These are phyloP conservation scores for Thamnophis elegans DNA, from an alignment of 2,797 vertebrate genomes.

Conservation along the genomic window DNA sequence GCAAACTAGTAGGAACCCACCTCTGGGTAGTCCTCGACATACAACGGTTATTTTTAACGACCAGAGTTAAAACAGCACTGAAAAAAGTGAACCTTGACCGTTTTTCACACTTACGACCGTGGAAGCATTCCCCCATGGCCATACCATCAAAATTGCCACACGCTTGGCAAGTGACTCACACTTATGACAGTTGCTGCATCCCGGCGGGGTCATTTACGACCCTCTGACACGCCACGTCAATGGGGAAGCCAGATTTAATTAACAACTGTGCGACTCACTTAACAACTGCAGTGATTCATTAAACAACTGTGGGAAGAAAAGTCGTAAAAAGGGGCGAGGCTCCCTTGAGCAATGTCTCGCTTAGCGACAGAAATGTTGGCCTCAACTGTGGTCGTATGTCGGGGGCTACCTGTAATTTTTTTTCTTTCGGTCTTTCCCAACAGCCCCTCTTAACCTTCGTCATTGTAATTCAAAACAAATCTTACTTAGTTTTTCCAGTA, in stretches of 20 bases:
- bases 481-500: constrained; percentile 94
- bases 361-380: not conserved
- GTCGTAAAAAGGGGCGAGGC: not conserved
- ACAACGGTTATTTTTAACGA: not conserved
- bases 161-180: not conserved
- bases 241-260: not conserved
- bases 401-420: not conserved
- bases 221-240: not conserved
- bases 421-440: no score
- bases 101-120: not conserved
- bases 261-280: not conserved
- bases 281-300: no score
- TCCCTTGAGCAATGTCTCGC: not conserved
- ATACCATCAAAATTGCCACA: not conserved
- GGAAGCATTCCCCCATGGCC: not conserved
- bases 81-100: not conserved
- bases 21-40: not conserved
- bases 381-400: not conserved
- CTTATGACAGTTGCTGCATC: not conserved
- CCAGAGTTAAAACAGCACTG: not conserved
- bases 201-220: not conserved
- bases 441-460: no score
- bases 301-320: not conserved
- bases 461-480: not conserved
- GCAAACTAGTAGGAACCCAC: no score